Evolutionary conservation across 2,888 invertebrate genomes (phyloP).

Genomic region (Helleia helle): DNA sequence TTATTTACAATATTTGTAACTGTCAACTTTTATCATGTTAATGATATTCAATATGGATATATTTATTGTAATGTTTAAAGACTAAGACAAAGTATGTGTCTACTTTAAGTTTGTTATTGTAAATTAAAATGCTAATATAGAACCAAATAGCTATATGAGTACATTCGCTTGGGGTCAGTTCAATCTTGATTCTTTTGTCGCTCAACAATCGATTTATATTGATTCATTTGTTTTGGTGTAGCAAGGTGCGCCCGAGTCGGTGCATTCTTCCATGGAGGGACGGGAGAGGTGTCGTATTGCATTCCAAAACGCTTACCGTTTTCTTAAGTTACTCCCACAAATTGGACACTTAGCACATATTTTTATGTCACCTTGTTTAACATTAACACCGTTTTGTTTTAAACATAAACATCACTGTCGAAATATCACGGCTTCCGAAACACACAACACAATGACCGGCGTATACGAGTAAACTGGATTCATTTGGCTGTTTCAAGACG

Average conservation of each 20-base stretch:
- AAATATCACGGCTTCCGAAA: conserved; percentile 28
- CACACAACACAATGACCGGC: conserved; percentile 49
- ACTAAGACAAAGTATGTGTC: too few relatives aligned
- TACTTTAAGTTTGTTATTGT: too few relatives aligned
- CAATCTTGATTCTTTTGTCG: background rate
- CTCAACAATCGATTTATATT: conserved; percentile 13
- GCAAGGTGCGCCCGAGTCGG: conserved; percentile 66
- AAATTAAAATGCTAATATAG: too few relatives aligned
- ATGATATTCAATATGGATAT: too few relatives aligned
- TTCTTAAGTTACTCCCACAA: conserved; percentile 27
- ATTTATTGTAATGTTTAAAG: too few relatives aligned
- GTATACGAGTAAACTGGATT: conserved; percentile 64
- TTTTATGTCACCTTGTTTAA: conserved; percentile 37
- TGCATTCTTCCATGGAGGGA: conserved; percentile 65
- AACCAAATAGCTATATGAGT: too few relatives aligned
- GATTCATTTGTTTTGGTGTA: conserved; percentile 24
- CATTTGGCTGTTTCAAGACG: conserved; percentile 50
- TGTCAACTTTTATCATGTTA: too few relatives aligned
- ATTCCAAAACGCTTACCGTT: conserved; percentile 66
- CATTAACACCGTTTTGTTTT: conserved; percentile 41
- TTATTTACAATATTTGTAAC: too few relatives aligned
- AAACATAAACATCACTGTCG: conserved; percentile 51
- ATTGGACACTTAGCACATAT: conserved; percentile 34
- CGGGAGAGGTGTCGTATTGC: conserved; percentile 61
- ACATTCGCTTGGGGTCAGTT: background rate